phyloP scores from a whole-genome alignment of 2,113 vertebrate species.

The Gasterosteus nipponicus region DNA sequence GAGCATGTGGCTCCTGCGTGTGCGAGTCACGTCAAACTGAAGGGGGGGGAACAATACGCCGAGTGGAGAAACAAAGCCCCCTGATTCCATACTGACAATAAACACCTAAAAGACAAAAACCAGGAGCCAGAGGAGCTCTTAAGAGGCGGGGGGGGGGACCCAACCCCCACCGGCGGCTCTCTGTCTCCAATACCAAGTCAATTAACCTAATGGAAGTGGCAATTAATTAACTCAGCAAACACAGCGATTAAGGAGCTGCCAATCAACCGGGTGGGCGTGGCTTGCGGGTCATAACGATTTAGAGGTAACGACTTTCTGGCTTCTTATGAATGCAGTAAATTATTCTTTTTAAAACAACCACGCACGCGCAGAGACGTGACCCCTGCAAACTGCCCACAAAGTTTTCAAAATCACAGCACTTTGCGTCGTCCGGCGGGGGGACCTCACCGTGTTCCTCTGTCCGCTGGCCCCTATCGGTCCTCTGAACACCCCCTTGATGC shows the following conservation, averaged over 20 bases:
- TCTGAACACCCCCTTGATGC: slow-evolving; percentile 98
- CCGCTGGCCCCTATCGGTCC: slow-evolving; percentile 91
- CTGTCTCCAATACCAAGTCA: slow-evolving; percentile 63
- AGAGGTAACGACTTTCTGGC: slow-evolving; percentile 45
- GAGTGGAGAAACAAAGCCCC: slow-evolving; percentile 1
- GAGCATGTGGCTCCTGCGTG: neutral
- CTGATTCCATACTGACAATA: slow-evolving; percentile 23
- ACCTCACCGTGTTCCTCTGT: slow-evolving; percentile 88
- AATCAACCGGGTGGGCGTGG: slow-evolving; percentile 59
- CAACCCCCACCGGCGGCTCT: slow-evolving; percentile 43
- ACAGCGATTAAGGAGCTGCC: slow-evolving; percentile 68
- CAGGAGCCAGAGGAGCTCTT: slow-evolving; percentile 18
- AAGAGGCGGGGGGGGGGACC: neutral
- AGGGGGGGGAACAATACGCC: neutral
- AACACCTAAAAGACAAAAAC: slow-evolving; percentile 14
- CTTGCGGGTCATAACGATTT: slow-evolving; percentile 41
- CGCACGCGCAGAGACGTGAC: neutral
- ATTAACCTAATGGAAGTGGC: slow-evolving; percentile 76
- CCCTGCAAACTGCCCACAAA: neutral
- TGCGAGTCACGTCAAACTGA: neutral
- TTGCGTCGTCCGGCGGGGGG: neutral
- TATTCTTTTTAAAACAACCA: too few relatives aligned
- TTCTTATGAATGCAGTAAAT: neutral
- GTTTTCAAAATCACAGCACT: slow-evolving; percentile 13
- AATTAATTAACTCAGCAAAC: slow-evolving; percentile 74